Evolutionary conservation across 2,888 invertebrate genomes (phyloP), one percentile per base, ranked within the genome.

Genomic region (Platycheirus albimanus): DNA sequence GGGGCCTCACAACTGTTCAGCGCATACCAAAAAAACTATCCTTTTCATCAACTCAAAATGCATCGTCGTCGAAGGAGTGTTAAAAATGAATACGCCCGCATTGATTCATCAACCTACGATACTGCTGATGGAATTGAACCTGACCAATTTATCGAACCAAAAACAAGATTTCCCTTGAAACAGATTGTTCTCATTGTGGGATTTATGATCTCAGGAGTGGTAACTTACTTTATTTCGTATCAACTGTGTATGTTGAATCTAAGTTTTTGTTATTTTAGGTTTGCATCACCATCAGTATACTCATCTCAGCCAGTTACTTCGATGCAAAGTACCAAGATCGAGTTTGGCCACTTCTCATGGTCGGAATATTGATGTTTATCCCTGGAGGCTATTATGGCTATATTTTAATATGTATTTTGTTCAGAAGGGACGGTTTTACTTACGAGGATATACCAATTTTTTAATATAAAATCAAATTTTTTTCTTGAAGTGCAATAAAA

Each of bases 351-450:
- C 93, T 98, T 90, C 94, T 97, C 84, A 95, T 97, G 86, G 92
- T 98, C 87, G 98, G 98, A 33, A 92, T 93, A 19, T 92, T 98
- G 41, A 97, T 97, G 96, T 97, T 98, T 88, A 94, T 98, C 85
- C 98, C 98, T 0, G 98, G 97, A 43, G 95, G 96, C 63, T 98
- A 98, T 91, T 97, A 98, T 89, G 94, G 97, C 54, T 93, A 96
- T 86, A 96, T 98, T 88, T 96, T 97, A 33, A 95, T 95, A 89
- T 96, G 95, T 91, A 97, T 97, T 75, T 76, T 85, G 28, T 77
- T 86, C 20, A 86, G 85, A n/a, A 85, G 86, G 10, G 86, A 87
- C 30, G 87, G 87, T 4, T 87, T 86, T 45, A 86, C 87, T 3
- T 83, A 81, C n/a, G 87, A 87, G 6, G 87, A 87, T 75, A 85